Evolutionary conservation across 1,140 invertebrate species (phyloP).

Genomic region (Hirudo medicinalis): DNA sequence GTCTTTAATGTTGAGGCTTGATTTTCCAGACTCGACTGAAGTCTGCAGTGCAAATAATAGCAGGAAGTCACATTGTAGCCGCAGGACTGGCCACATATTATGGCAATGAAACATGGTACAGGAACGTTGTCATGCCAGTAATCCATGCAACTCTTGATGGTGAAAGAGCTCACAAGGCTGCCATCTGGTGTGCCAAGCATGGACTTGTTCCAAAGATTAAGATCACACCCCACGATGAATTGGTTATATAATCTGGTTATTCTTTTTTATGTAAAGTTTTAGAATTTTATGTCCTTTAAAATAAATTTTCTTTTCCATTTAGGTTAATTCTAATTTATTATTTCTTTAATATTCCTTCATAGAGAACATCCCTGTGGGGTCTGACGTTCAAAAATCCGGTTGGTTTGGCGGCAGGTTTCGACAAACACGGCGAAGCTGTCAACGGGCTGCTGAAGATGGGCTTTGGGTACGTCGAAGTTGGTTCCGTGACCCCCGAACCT

Average conservation of each 20-base stretch:
- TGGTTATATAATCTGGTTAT: slow-evolving; percentile 29
- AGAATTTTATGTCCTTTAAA: not conserved
- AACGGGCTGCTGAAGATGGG: slow-evolving; percentile 66
- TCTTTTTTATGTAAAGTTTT: not conserved
- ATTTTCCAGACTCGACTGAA: slow-evolving; percentile 14
- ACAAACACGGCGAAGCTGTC: slow-evolving; percentile 86
- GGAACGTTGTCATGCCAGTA: slow-evolving; percentile 56
- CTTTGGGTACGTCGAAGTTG: slow-evolving; percentile 91
- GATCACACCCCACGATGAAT: slow-evolving; percentile 27
- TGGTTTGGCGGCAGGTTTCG: slow-evolving; percentile 93
- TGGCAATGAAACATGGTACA: slow-evolving; percentile 62
- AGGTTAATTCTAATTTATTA: slow-evolving; percentile 52
- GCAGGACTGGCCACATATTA: slow-evolving; percentile 30
- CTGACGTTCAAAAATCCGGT: slow-evolving; percentile 67
- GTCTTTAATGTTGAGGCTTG: not conserved
- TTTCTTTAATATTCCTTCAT: slow-evolving; percentile 45
- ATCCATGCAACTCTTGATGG: slow-evolving; percentile 49
- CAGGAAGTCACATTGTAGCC: slow-evolving; percentile 22
- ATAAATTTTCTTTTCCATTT: too few relatives aligned
- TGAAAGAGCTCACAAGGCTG: slow-evolving; percentile 54
- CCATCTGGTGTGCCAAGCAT: slow-evolving; percentile 59
- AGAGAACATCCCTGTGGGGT: slow-evolving; percentile 58
- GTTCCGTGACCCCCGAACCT: slow-evolving; percentile 81
- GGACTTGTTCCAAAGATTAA: slow-evolving; percentile 49
- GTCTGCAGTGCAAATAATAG: slow-evolving; percentile 20